Percentiles rank a stretch among this genome's conserved stretches.
phyloP scores from a whole-genome alignment of 2,797 vertebrate species.

The Tragopan temminckii region DNA sequence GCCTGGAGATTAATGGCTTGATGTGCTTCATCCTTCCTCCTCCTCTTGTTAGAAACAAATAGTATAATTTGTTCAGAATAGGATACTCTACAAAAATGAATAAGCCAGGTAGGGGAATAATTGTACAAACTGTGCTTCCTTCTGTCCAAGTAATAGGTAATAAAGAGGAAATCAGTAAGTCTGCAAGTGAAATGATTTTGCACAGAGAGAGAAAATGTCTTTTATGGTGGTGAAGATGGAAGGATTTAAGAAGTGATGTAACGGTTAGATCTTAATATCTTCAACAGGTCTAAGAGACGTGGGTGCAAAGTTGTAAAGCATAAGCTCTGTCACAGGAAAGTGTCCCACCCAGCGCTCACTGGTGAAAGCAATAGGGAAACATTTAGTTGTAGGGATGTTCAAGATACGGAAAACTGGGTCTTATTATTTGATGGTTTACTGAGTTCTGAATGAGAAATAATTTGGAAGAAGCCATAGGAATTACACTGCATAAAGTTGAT shows the following conservation, averaged over 20 bases:
- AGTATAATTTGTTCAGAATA: background rate
- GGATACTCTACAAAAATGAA: background rate
- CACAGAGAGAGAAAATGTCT: background rate
- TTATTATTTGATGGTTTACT: background rate
- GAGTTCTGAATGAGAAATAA: background rate
- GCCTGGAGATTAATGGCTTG: background rate
- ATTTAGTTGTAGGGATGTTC: background rate
- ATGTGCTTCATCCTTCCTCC: background rate
- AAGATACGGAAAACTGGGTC: background rate
- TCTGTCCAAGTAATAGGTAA: background rate
- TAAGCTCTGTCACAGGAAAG: background rate
- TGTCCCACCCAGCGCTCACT: background rate
- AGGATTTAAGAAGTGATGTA: background rate
- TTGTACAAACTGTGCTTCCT: background rate
- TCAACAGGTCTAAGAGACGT: background rate
- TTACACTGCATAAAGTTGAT: background rate
- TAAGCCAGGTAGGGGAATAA: background rate
- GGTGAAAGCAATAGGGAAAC: background rate
- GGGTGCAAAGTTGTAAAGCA: background rate
- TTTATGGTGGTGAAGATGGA: background rate
- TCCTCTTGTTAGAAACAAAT: background rate
- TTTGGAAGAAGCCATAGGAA: background rate
- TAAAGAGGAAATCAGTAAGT: slow-evolving; percentile 8
- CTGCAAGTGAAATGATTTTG: slow-evolving; percentile 30
- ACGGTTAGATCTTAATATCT: background rate